These are phyloP conservation scores for Meriones psammophilus DNA, from an alignment of 2,797 vertebrate genomes.

Conservation along the genomic window DNA sequence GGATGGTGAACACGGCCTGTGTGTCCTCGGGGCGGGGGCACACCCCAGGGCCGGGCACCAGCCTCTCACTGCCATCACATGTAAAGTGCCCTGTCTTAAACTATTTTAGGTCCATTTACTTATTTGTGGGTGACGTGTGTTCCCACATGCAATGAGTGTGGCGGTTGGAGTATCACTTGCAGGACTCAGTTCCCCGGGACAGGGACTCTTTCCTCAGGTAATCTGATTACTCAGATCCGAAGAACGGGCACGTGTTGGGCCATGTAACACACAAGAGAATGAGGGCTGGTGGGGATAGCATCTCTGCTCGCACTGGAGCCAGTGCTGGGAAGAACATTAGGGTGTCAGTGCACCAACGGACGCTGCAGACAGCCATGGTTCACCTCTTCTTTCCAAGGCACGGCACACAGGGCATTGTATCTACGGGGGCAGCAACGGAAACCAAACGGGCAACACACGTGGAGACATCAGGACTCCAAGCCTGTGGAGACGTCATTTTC, in stretches of 20 bases:
- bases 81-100: not conserved
- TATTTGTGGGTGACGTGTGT: not conserved
- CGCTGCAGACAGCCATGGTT: not conserved
- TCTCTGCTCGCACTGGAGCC: too few species aligned
- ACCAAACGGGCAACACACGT: not conserved
- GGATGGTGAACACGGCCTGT: rapidly evolving
- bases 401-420: too few species aligned
- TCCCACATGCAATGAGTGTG: too few species aligned
- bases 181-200: not conserved
- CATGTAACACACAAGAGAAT: not conserved
- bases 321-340: too few species aligned
- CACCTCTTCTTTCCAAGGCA: not conserved
- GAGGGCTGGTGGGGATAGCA: rapidly evolving
- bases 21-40: rapidly evolving
- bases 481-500: too few species aligned
- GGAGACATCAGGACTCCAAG: too few species aligned
- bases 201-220: not conserved
- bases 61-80: too few species aligned
- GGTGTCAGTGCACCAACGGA: too few species aligned
- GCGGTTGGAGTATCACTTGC: not conserved
- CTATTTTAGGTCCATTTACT: not conserved
- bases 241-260: not conserved
- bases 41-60: too few species aligned
- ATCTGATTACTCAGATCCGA: not conserved
- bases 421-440: too few species aligned